Evolutionary conservation across 2,797 vertebrate species (phyloP).

Genomic region (Sciaenops ocellatus): DNA sequence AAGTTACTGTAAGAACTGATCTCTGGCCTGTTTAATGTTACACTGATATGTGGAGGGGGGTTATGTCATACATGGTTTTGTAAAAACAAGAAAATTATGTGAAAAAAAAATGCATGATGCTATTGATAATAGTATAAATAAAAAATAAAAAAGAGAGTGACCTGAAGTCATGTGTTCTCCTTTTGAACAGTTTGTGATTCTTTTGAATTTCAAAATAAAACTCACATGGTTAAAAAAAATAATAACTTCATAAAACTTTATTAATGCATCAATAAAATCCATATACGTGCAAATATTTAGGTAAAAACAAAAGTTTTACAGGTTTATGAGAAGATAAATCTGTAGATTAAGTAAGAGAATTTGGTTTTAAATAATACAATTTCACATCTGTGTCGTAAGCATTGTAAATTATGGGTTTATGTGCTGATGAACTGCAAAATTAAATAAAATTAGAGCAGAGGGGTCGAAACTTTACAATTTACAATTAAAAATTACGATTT

Average conservation of each 20-base stretch:
- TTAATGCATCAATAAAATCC: background rate
- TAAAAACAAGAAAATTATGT: constrained; percentile 46
- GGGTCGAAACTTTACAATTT: no score
- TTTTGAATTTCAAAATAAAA: constrained; percentile 11
- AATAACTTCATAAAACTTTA: background rate
- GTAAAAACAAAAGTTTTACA: background rate
- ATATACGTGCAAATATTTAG: background rate
- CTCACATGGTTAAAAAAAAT: background rate
- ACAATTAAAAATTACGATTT: background rate
- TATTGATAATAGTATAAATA: constrained; percentile 16
- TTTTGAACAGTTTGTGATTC: constrained; percentile 20
- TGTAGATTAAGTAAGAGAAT: background rate
- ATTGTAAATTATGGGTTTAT: background rate
- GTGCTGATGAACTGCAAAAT: background rate
- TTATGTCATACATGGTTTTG: constrained; percentile 45
- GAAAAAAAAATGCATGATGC: constrained; percentile 54
- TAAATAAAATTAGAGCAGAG: background rate
- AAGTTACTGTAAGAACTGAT: constrained; percentile 34
- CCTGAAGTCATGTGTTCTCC: background rate
- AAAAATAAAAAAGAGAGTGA: constrained; percentile 28
- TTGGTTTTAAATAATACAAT: background rate
- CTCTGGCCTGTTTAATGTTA: constrained; percentile 26
- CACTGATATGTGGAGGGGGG: background rate
- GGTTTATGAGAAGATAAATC: no score
- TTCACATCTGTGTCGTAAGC: background rate